Evolutionary conservation across 2,888 invertebrate species (phyloP).

Genomic region (Eilema sororculum): DNA sequence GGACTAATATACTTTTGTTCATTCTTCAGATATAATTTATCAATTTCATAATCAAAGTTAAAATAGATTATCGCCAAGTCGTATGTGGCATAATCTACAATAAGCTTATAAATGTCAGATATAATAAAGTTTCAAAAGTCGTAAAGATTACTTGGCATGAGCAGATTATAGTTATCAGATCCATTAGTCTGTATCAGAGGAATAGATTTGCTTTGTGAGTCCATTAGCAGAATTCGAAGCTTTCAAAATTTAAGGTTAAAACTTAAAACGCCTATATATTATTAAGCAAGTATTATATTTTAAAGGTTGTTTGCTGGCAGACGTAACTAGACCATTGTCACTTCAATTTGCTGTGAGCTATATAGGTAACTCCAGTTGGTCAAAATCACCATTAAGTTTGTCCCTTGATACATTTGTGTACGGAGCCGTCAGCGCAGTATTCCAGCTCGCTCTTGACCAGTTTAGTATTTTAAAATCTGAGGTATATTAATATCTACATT

Average conservation of each 20-base stretch:
- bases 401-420: neutral
- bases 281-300: neutral
- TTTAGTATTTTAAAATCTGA: too few species aligned
- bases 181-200: conserved; percentile 38
- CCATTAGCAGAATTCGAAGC: neutral
- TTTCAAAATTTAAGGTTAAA: neutral
- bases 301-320: too few species aligned
- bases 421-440: neutral
- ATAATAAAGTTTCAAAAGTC: neutral
- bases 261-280: neutral
- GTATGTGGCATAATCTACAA: neutral
- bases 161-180: conserved; percentile 38
- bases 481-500: too few species aligned
- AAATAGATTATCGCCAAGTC: neutral
- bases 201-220: conserved; percentile 31
- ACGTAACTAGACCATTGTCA: neutral
- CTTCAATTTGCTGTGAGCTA: neutral
- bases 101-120: neutral
- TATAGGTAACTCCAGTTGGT: neutral
- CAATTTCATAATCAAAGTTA: neutral
- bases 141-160: conserved; percentile 26
- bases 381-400: too few species aligned
- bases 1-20: too few species aligned
- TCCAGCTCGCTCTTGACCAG: too few species aligned
- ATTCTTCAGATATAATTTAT: neutral